These are phyloP conservation scores for Muraenolepis orangiensis DNA, from an alignment of 2,797 vertebrate species.

Conservation along the genomic window DNA sequence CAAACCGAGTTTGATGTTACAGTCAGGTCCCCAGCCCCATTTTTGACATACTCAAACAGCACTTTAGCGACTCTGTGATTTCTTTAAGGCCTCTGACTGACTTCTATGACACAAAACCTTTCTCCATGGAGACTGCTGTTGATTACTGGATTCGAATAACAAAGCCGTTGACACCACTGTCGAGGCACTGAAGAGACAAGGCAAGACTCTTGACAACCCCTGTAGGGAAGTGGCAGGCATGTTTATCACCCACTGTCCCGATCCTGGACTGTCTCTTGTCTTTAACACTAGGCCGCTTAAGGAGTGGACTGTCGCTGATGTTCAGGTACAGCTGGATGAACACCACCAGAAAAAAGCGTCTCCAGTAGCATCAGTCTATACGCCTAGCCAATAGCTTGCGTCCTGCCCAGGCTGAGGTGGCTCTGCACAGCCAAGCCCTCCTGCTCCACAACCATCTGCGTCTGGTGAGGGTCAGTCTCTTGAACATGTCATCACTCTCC, in stretches of 20 bases:
- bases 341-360: slow-evolving; percentile 3
- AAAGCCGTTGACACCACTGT: background rate
- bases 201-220: slow-evolving; percentile 16
- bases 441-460: background rate
- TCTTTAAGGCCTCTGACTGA: slow-evolving; percentile 29
- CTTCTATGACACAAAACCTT: slow-evolving; percentile 15
- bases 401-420: accelerated
- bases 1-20: no score
- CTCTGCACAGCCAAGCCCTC: background rate
- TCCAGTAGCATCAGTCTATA: no score
- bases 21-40: slow-evolving; percentile 8
- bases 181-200: background rate
- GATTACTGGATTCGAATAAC: no score
- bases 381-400: background rate
- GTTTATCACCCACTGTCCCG: slow-evolving; percentile 27
- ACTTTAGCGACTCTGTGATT: slow-evolving; percentile 2
- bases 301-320: slow-evolving; percentile 26
- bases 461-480: no score
- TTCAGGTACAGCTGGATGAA: slow-evolving; percentile 16
- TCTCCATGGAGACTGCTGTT: slow-evolving; percentile 4
- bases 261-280: slow-evolving; percentile 17
- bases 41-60: slow-evolving; percentile 14
- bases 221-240: slow-evolving; percentile 18
- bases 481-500: no score
- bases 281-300: slow-evolving; percentile 28